Evolutionary conservation across 2,797 vertebrate genomes (phyloP).

Genomic region (Trematocara caparti): DNA sequence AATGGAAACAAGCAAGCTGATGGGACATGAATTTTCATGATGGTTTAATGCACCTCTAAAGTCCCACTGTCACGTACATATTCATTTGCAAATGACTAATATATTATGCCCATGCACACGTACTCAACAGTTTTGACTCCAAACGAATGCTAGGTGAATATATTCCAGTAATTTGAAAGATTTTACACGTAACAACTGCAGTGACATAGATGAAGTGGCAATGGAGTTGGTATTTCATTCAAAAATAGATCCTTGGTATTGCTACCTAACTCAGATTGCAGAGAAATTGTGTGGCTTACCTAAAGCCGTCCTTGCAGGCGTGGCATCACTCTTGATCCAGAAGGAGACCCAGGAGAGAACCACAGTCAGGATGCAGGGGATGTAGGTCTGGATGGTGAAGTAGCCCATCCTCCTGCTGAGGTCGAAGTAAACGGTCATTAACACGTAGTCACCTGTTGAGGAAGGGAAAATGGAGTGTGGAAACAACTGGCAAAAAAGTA

Average conservation of each 20-base stretch:
- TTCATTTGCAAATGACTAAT: not conserved
- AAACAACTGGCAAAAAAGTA: not conserved
- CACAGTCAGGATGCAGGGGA: conserved; percentile 95
- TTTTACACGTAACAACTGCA: not conserved
- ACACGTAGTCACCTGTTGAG: conserved; percentile 87
- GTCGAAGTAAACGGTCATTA: conserved; percentile 96
- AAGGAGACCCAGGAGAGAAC: conserved; percentile 98
- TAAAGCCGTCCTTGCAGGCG: conserved; percentile 91
- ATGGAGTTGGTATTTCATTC: not conserved
- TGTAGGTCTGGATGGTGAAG: conserved; percentile 98
- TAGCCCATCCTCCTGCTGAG: conserved; percentile 97
- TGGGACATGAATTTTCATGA: not conserved
- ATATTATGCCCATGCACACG: not conserved
- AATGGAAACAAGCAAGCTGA: not conserved
- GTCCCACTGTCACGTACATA: not conserved
- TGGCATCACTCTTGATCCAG: conserved; percentile 97
- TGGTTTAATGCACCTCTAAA: not conserved
- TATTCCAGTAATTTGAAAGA: not conserved
- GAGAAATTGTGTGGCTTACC: conserved; percentile 70
- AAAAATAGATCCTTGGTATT: not conserved
- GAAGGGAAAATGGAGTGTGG: not conserved
- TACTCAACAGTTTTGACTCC: not conserved
- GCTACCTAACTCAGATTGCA: not conserved
- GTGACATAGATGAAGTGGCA: not conserved
- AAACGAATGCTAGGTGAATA: not conserved